Evolutionary conservation across 2,888 invertebrate genomes (phyloP).

Genomic region (Arge pagana): DNA sequence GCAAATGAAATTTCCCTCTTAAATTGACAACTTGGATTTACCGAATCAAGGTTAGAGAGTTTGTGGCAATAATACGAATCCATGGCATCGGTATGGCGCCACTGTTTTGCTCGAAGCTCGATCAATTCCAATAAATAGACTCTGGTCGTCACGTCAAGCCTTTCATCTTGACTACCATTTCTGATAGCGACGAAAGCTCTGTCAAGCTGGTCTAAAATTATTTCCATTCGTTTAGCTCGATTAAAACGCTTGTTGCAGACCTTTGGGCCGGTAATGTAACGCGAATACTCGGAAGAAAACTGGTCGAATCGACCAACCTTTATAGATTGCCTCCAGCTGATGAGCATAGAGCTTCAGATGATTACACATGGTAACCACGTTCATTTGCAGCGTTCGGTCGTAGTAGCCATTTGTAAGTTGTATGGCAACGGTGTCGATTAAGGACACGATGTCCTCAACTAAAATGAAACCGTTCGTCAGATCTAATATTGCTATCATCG

Average conservation of each 20-base stretch:
- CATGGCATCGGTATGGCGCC: constrained; percentile 85
- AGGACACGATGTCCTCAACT: constrained; percentile 77
- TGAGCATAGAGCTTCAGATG: constrained; percentile 76
- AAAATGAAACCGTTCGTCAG: constrained; percentile 11
- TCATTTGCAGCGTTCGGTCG: constrained; percentile 72
- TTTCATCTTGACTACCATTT: constrained; percentile 86
- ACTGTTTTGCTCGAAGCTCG: constrained; percentile 89
- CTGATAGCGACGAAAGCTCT: constrained; percentile 82
- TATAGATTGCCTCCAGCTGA: constrained; percentile 80
- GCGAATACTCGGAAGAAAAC: too few species aligned
- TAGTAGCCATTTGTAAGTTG: constrained; percentile 76
- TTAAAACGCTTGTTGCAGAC: neutral
- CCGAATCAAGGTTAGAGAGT: constrained; percentile 49
- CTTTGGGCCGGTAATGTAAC: neutral
- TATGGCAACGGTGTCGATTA: constrained; percentile 81
- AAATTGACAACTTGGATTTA: neutral
- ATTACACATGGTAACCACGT: constrained; percentile 77
- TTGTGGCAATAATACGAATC: constrained; percentile 75
- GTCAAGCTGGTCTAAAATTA: constrained; percentile 73
- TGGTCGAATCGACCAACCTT: constrained; percentile 58
- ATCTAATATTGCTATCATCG: neutral
- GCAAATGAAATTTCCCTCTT: neutral
- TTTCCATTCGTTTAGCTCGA: neutral
- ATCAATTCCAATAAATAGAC: constrained; percentile 89
- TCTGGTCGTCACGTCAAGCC: constrained; percentile 83